Evolutionary conservation across 2,888 invertebrate genomes (phyloP).

Genomic region (Diarsia rubi): DNA sequence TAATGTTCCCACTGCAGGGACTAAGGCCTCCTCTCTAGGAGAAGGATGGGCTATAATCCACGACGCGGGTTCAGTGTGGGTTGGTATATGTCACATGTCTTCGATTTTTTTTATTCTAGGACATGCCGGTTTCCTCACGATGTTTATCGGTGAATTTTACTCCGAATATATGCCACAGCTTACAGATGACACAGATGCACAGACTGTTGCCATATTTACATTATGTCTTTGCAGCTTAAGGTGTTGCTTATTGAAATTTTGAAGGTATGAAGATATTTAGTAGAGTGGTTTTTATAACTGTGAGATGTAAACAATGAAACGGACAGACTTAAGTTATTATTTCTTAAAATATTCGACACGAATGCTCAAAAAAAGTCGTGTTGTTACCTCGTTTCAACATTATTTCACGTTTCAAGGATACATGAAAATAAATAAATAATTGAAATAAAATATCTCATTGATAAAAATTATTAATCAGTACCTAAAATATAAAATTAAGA

Average conservation of each 20-base stretch:
- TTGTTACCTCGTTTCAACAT: neutral
- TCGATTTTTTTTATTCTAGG: no score
- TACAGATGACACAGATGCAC: neutral
- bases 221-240: neutral
- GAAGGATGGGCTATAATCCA: no score
- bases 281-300: neutral
- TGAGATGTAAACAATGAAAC: neutral
- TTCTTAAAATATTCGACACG: neutral
- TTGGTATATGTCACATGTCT: no score
- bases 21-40: no score
- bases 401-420: neutral
- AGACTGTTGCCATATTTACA: neutral
- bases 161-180: neutral
- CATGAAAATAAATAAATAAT: neutral
- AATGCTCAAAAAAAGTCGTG: neutral
- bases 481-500: no score
- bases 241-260: no score
- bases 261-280: neutral
- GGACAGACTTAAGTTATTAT: neutral
- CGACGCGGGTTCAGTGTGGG: no score
- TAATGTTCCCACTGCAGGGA: no score
- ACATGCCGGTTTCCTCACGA: no score
- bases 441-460: no score
- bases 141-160: no score
- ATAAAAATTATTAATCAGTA: neutral